Evolutionary conservation across 2,888 invertebrate species (phyloP).

Genomic region (Tiliacea aurago): DNA sequence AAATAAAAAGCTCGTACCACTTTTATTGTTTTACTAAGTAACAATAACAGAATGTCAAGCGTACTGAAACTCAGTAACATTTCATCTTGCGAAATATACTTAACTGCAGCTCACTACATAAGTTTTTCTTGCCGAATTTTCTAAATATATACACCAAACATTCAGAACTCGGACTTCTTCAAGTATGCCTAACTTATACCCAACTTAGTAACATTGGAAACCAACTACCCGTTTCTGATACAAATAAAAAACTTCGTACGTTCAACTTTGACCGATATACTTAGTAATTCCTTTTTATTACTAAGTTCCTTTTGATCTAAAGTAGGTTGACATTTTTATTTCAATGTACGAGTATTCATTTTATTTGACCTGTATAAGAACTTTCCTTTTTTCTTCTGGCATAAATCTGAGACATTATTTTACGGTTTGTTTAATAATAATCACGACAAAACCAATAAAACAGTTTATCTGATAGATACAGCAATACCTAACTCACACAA

Average conservation of each 20-base stretch:
- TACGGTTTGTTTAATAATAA: background rate
- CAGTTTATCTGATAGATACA: too few relatives aligned
- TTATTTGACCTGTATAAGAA: background rate
- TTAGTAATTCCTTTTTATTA: conserved; percentile 9
- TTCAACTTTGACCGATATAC: conserved; percentile 21
- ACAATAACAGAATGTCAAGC: background rate
- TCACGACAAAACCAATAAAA: too few relatives aligned
- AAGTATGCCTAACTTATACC: background rate
- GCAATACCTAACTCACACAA: too few relatives aligned
- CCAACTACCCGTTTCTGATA: conserved; percentile 8
- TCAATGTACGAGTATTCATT: background rate
- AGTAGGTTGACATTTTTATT: conserved; percentile 13
- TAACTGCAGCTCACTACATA: background rate
- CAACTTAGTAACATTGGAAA: background rate
- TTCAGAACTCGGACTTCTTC: background rate
- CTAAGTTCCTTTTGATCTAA: conserved; percentile 25
- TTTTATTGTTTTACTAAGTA: background rate
- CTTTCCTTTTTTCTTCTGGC: background rate
- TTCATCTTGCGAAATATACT: background rate
- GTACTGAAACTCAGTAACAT: too few relatives aligned
- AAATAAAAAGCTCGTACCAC: too few relatives aligned
- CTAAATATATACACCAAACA: background rate
- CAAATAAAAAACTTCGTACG: conserved; percentile 1
- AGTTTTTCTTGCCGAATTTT: background rate
- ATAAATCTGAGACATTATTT: conserved; percentile 1